phyloP scores from a whole-genome alignment of 2,888 invertebrate genomes.

The Orchesellides sinensis region DNA sequence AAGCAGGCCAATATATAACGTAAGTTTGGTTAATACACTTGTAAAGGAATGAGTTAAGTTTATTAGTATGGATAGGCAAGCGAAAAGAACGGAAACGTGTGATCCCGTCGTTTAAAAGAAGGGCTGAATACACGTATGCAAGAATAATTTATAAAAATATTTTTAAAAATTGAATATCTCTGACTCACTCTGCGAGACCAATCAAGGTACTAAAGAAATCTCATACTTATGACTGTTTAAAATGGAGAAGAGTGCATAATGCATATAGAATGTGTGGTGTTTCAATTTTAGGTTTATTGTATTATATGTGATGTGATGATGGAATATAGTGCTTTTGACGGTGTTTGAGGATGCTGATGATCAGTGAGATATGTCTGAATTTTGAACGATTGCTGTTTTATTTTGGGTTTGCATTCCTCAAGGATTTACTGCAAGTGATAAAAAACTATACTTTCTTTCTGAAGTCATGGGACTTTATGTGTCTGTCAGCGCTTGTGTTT shows the following conservation, averaged over 20 bases:
- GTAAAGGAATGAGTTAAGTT: no score
- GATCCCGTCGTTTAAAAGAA: background rate
- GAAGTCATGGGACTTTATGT: background rate
- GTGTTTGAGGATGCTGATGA: background rate
- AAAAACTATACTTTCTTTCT: background rate
- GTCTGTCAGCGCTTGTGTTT: no score
- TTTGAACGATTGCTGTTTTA: background rate
- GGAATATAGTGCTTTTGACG: background rate
- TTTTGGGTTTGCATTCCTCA: constrained; percentile 19
- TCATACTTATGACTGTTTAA: constrained; percentile 12
- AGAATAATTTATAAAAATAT: background rate
- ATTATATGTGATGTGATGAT: no score
- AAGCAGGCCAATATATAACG: no score
- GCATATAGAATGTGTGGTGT: background rate
- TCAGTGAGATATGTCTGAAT: background rate
- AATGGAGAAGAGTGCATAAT: background rate
- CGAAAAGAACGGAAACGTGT: background rate
- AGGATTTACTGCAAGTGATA: constrained; percentile 27
- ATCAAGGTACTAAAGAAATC: constrained; percentile 9
- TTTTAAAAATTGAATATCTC: background rate
- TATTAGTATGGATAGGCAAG: no score
- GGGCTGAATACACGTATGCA: background rate
- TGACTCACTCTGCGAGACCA: constrained; percentile 19
- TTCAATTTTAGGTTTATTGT: no score
- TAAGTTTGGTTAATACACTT: no score